Conservation (phyloP, 2,888 invertebrate species). For the Tipula lateralis region DNA sequence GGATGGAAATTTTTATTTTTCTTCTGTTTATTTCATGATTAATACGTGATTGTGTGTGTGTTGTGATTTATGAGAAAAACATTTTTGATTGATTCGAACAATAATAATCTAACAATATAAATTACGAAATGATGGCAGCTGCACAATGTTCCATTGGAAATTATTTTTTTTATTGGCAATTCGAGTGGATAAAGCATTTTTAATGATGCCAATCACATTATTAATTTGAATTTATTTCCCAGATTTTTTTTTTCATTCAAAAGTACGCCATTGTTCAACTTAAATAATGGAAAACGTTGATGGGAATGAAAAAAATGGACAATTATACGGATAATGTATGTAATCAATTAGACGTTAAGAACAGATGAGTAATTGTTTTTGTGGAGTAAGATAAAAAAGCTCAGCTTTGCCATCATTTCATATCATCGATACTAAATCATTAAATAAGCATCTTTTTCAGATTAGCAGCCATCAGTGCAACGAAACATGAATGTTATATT, state of each 20-base stretch:
- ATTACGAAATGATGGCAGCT: background rate
- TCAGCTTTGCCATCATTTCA: background rate
- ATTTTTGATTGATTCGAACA: slow-evolving; percentile 1
- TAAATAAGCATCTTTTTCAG: no score
- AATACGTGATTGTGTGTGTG: background rate
- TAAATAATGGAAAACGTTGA: background rate
- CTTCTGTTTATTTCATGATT: background rate
- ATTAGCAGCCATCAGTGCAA: no score
- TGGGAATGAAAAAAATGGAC: background rate
- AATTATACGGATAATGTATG: background rate
- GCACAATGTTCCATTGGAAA: background rate
- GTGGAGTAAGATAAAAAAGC: background rate
- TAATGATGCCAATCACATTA: background rate
- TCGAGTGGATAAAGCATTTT: background rate
- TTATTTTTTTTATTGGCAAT: background rate
- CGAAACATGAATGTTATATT: no score
- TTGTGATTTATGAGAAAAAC: background rate
- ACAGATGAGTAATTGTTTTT: background rate
- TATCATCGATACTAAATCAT: background rate
- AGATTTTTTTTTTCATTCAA: background rate
- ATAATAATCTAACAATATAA: background rate
- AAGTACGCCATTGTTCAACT: background rate
- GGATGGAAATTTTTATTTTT: background rate
- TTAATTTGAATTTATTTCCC: background rate
- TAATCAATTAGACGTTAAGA: background rate